These are phyloP conservation scores for Mustela lutreola DNA, from an alignment of 2,113 vertebrate species.

Conservation along the genomic window DNA sequence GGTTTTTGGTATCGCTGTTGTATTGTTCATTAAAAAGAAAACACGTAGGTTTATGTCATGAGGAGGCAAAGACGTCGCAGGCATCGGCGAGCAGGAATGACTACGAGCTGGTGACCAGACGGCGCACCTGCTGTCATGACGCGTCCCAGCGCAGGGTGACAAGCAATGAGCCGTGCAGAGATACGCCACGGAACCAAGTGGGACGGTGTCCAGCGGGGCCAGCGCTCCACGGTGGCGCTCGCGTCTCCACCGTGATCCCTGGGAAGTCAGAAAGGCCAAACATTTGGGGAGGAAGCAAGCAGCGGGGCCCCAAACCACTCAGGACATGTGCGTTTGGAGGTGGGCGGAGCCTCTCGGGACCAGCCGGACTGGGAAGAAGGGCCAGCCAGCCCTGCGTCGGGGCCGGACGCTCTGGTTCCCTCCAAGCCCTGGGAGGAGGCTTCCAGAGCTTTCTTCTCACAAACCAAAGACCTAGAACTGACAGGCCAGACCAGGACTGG, in stretches of 20 bases:
- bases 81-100: neutral
- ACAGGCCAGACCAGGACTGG: neutral
- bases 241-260: neutral
- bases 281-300: neutral
- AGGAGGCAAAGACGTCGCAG: neutral
- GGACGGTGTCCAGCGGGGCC: neutral
- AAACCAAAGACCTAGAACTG: neutral
- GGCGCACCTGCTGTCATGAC: neutral
- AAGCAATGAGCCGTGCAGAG: accelerated
- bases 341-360: neutral
- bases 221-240: accelerated
- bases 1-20: neutral
- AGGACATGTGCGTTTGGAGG: neutral
- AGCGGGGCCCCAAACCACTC: neutral
- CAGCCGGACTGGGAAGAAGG: neutral
- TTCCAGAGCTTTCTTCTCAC: neutral
- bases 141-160: accelerated
- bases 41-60: neutral
- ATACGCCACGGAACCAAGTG: accelerated
- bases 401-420: neutral
- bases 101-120: neutral
- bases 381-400: neutral
- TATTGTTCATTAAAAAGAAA: slow-evolving; percentile 51
- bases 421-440: neutral
- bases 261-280: neutral